Conservation (phyloP, 2,797 vertebrate species). For the Sardinella longiceps region DNA sequence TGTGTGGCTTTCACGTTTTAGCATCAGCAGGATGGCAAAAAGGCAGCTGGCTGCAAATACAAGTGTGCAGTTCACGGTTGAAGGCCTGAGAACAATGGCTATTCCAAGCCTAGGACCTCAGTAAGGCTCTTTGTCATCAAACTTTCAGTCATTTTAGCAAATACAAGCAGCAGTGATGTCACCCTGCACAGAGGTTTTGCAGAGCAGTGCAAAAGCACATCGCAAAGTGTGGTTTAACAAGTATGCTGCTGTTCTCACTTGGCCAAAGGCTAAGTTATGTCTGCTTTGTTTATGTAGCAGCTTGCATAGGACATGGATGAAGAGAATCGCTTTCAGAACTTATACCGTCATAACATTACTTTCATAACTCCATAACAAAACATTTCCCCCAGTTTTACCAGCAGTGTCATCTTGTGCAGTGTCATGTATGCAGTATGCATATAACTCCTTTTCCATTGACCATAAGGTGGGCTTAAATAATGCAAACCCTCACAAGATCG, state of each 20-base stretch:
- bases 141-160: not conserved
- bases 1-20: not conserved
- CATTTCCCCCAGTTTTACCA: not conserved
- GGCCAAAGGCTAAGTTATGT: not conserved
- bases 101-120: not conserved
- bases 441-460: not conserved
- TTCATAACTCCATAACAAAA: no score
- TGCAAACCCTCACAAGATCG: not conserved
- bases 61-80: not conserved
- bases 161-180: not conserved
- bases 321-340: not conserved
- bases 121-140: not conserved
- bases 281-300: not conserved
- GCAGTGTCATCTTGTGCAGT: not conserved
- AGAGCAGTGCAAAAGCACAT: not conserved
- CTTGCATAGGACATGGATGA: not conserved
- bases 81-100: not conserved
- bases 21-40: not conserved
- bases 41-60: not conserved
- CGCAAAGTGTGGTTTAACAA: not conserved
- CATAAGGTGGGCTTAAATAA: constrained; percentile 17
- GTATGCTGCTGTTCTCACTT: not conserved
- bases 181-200: not conserved
- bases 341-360: no score
- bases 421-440: not conserved